Evolutionary conservation across 2,113 vertebrate species (phyloP).

Genomic region (Gymnogyps californianus): DNA sequence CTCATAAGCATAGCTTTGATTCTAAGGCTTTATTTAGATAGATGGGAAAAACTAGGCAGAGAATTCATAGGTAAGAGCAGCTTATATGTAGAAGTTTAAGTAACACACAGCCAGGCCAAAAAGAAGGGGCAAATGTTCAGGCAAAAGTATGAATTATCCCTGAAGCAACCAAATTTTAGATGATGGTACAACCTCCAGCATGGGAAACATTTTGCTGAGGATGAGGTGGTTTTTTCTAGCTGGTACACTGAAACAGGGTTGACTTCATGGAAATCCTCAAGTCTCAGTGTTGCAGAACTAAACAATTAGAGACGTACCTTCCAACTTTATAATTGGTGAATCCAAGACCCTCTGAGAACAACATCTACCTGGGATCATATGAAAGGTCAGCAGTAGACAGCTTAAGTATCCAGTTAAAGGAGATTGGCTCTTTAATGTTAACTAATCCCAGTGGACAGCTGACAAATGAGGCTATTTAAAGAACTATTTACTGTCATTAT

Average conservation of each 20-base stretch:
- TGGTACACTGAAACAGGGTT: neutral
- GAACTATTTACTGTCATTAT: slow-evolving; percentile 45
- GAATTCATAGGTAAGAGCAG: neutral
- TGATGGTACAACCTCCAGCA: neutral
- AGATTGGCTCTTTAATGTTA: slow-evolving; percentile 27
- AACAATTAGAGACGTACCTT: neutral
- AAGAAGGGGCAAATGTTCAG: neutral
- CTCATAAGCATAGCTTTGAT: neutral
- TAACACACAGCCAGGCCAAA: neutral
- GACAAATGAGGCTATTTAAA: slow-evolving; percentile 52
- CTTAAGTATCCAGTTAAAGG: neutral
- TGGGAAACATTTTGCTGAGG: neutral
- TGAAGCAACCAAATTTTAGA: neutral
- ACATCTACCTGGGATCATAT: neutral
- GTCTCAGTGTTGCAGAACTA: neutral
- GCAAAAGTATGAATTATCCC: neutral
- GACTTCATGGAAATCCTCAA: neutral
- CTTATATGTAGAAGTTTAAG: neutral
- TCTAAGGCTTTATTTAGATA: neutral
- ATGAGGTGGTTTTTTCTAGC: neutral
- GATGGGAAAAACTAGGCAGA: neutral
- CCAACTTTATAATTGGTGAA: neutral
- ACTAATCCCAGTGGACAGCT: slow-evolving; percentile 26
- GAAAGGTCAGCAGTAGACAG: slow-evolving; percentile 1
- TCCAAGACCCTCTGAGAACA: neutral